Base-by-base conservation (phyloP, 2,888 invertebrate genomes). In the Hydropsyche betteni region DNA sequence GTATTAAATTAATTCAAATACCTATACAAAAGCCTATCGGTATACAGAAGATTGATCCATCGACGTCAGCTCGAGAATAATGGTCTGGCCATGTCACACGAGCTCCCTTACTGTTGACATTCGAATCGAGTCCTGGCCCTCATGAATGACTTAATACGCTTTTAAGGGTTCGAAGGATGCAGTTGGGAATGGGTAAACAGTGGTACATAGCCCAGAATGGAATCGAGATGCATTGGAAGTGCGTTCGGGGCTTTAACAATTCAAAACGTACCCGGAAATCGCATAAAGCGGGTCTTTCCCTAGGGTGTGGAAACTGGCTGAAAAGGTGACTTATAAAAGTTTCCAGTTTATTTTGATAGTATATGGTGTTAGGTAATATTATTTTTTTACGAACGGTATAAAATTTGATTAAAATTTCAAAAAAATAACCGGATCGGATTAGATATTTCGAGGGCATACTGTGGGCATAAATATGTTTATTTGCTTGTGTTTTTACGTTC, bases 111-210 rank as follows among this genome's bases (percentile, higher is more conserved):
- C 14, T 70, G 70, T 70, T 53, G 70, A 70, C 53, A 52, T 70
- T 70, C 51, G 52, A 51, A 70, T 70, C 34, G 70, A 70, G 51
- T 10, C 53, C 70, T 53, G 44, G 24, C 53, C 24, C 53, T 70
- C 70, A 7, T 53, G 53, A 53, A 70, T 38, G 70, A 53, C 36
- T 70, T 70, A 70, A 70, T 70, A 70, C 53, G 70, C 52, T 70
- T 70, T 70, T 53, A 70, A 34, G n/a, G 7, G 53, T 70, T 16
- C 33, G 53, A 34, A 4, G 53, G 52, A 12, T 51, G 70, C 12
- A 16, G 3, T 24, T 53, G 12, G 70, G 14, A 50, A 69, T 69
- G 69, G 55, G 55, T n/a, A 24, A 55, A 55, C 55, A n/a, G 7
- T 64, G 24, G 55, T 16, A 16, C 7, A 24, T 55, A 55, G 7